Conservation (phyloP, 2,888 invertebrate genomes). For the Oligia strigilis region DNA sequence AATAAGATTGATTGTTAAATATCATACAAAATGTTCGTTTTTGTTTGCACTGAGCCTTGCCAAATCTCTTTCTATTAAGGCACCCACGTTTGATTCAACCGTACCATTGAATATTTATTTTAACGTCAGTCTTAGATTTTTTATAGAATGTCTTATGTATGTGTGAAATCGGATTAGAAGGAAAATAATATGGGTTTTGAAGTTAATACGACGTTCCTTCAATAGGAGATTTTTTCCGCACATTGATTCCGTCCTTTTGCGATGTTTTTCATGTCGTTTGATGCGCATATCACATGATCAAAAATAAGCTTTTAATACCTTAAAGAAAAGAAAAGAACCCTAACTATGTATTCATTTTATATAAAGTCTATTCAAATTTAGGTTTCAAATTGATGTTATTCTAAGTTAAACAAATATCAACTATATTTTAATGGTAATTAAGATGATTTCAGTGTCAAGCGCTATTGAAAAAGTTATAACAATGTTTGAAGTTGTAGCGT, state of each 20-base stretch:
- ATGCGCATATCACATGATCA: background rate
- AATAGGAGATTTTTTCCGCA: background rate
- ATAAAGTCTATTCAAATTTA: too few species aligned
- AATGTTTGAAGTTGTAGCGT: too few species aligned
- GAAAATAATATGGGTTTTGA: background rate
- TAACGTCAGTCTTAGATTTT: background rate
- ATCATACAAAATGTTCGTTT: background rate
- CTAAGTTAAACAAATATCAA: too few species aligned
- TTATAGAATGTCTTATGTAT: background rate
- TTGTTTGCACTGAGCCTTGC: conserved; percentile 3
- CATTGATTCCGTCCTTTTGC: background rate
- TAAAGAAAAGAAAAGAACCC: background rate
- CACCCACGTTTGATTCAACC: background rate
- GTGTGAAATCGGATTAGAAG: conserved; percentile 6
- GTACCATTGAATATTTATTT: conserved; percentile 20
- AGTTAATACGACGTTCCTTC: background rate
- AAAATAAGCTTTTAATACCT: background rate
- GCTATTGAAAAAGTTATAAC: too few species aligned
- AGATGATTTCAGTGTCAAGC: too few species aligned
- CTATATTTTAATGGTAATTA: too few species aligned
- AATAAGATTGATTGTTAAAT: conserved; percentile 10
- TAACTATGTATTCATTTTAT: background rate
- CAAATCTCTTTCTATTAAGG: background rate
- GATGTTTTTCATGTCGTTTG: background rate
- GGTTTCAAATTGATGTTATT: too few species aligned